A percentile compares a stretch with the other conserved stretches of the same genome.
Evolutionary conservation across 30 jellyfish, hydroid and myxozoan species (phyloP).

Genomic region (Calvadosia cruxmelitensis): DNA sequence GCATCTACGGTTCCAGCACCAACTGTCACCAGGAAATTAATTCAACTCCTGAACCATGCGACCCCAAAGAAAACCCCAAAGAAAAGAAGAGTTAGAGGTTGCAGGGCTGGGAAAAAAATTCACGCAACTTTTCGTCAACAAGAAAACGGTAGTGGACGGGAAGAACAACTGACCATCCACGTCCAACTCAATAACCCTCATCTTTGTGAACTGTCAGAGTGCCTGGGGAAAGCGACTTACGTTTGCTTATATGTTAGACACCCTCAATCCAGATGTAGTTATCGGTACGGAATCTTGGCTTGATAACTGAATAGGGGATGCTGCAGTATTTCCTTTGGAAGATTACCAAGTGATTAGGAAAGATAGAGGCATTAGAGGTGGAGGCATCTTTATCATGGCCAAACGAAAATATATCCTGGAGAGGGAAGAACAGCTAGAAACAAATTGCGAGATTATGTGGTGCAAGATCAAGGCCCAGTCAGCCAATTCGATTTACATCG

Average conservation of each 20-base stretch:
- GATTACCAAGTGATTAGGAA: constrained; percentile 17
- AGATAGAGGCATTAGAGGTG: constrained; percentile 10
- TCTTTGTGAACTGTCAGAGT: constrained; percentile 17
- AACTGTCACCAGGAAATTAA: no score
- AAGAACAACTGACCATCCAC: neutral
- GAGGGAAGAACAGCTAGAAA: constrained; percentile 14
- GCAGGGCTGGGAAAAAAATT: no score
- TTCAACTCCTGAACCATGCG: no score
- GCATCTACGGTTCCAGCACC: no score
- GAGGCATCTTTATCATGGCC: constrained; percentile 27
- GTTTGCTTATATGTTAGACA: constrained; percentile 6
- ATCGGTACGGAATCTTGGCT: constrained; percentile 37
- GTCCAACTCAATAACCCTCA: constrained; percentile 1
- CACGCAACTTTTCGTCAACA: no score
- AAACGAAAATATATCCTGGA: neutral
- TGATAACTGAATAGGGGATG: neutral
- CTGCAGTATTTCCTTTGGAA: constrained; percentile 11
- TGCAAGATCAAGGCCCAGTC: constrained; percentile 8
- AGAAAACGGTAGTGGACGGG: no score
- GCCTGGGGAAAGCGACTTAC: constrained; percentile 2
- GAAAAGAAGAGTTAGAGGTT: no score
- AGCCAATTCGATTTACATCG: neutral
- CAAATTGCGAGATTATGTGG: constrained; percentile 22
- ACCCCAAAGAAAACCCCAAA: no score
- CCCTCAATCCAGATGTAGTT: constrained; percentile 28